A percentile compares a stretch with the other conserved stretches of the same genome.
phyloP scores from a whole-genome alignment of 2,888 invertebrate species.

The Papilio gigon region DNA sequence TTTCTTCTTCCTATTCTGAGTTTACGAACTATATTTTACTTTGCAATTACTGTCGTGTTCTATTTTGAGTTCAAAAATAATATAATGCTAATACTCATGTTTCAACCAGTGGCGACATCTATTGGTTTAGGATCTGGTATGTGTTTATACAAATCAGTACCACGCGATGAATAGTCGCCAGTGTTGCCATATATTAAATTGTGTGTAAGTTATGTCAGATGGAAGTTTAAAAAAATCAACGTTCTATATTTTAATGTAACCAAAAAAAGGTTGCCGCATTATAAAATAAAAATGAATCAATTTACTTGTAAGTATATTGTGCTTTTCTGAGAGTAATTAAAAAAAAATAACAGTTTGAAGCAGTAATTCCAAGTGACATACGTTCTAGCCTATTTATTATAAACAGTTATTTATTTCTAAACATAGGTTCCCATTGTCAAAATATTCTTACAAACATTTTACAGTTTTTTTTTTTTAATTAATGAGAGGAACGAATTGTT shows the following conservation, averaged over 20 bases:
- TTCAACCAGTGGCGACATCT: too few species aligned
- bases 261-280: not conserved
- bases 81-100: too few species aligned
- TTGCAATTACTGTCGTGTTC: not conserved
- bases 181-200: too few species aligned
- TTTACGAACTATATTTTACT: not conserved
- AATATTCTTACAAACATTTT: too few species aligned
- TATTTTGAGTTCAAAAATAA: too few species aligned
- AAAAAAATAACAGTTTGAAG: conserved; percentile 15
- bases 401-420: conserved; percentile 1
- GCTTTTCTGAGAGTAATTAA: conserved; percentile 6
- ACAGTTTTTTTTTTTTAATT: too few species aligned
- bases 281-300: conserved; percentile 17
- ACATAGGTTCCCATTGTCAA: not conserved
- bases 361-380: not conserved
- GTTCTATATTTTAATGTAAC: not conserved
- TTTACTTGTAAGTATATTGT: not conserved
- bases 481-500: too few species aligned
- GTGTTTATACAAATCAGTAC: too few species aligned
- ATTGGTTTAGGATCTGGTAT: too few species aligned
- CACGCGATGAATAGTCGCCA: too few species aligned
- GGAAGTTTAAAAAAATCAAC: too few species aligned
- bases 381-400: conserved; percentile 8
- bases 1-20: not conserved
- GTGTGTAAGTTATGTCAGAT: too few species aligned